A percentile compares a stretch with the other conserved stretches of the same genome.
These are phyloP conservation scores for Sympetrum striolatum DNA, from an alignment of 2,888 invertebrate species.

Conservation along the genomic window DNA sequence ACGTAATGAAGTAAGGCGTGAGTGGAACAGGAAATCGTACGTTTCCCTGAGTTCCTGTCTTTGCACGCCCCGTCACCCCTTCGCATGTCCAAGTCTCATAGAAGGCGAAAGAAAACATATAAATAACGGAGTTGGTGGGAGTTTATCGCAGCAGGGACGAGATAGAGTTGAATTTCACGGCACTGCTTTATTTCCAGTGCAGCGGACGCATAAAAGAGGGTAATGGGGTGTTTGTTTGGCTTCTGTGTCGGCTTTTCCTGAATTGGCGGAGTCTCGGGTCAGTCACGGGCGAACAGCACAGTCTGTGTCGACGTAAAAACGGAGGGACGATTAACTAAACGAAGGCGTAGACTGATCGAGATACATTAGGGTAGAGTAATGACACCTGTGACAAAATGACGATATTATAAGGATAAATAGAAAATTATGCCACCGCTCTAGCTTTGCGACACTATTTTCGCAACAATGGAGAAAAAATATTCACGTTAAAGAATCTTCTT, in stretches of 20 bases:
- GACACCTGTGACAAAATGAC: background rate
- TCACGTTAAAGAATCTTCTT: too few species aligned
- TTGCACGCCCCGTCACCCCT: background rate
- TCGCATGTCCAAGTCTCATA: background rate
- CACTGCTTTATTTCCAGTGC: conserved; percentile 24
- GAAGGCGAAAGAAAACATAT: background rate
- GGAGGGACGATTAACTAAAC: background rate
- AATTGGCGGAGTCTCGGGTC: background rate
- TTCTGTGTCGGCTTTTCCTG: conserved; percentile 3
- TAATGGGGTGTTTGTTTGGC: conserved; percentile 3
- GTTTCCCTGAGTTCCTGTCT: background rate
- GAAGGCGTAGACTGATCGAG: background rate
- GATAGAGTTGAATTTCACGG: conserved; percentile 6
- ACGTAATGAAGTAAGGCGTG: background rate
- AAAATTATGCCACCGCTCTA: too few species aligned
- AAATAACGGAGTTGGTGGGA: background rate
- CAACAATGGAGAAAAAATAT: too few species aligned
- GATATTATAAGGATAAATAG: too few species aligned
- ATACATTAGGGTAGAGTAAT: background rate
- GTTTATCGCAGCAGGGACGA: background rate
- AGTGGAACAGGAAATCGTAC: background rate
- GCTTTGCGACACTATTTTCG: too few species aligned
- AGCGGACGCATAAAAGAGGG: background rate
- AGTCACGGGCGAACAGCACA: background rate
- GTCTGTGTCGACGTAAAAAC: background rate